Conservation (phyloP, 2,888 invertebrate genomes). For the Spodoptera exigua region DNA sequence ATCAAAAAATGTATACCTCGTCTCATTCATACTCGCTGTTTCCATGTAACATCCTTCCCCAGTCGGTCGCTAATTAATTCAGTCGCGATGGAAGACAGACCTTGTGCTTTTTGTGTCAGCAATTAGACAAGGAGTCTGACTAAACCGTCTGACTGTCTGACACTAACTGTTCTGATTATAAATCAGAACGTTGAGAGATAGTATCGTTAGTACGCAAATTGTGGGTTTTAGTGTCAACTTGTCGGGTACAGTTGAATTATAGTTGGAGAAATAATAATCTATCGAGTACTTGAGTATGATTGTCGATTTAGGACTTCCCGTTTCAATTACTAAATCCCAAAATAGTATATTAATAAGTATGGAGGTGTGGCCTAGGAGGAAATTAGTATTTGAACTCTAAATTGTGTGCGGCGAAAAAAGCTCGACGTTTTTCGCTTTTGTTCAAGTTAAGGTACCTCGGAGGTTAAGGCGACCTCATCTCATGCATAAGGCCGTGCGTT, state of each 20-base stretch:
- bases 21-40: conserved; percentile 19
- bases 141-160: conserved; percentile 19
- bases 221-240: conserved; percentile 21
- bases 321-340: no score
- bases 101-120: conserved; percentile 54
- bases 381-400: no score
- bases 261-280: conserved; percentile 1
- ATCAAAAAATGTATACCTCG: no score
- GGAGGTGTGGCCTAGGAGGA: no score
- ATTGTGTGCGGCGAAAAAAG: no score
- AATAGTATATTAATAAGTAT: no score
- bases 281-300: no score
- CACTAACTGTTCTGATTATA: conserved; percentile 16
- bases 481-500: no score
- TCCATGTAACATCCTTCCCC: conserved; percentile 17
- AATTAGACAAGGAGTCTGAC: conserved; percentile 39
- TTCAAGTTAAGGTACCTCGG: no score
- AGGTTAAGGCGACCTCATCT: no score
- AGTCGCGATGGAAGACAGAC: conserved; percentile 42
- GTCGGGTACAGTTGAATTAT: conserved; percentile 12
- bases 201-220: conserved; percentile 24
- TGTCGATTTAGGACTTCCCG: no score
- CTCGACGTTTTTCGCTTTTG: no score
- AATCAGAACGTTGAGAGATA: conserved; percentile 12
- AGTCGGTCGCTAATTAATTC: conserved; percentile 51